Conservation (phyloP, 2,797 vertebrate genomes). For the Pangasius larnaudii region DNA sequence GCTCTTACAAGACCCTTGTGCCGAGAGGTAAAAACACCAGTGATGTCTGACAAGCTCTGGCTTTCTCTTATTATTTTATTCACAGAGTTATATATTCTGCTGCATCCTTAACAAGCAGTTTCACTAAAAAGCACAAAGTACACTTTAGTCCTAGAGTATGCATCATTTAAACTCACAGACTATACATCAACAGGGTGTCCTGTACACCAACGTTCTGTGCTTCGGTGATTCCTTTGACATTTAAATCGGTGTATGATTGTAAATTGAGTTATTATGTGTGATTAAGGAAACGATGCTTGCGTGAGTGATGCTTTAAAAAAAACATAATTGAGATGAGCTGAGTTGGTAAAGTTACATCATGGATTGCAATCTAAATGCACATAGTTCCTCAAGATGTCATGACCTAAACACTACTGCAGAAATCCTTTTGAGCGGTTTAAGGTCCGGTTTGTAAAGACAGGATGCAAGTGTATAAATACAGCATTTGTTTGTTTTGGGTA, state of each 20-base stretch:
- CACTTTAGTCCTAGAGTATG: conserved; percentile 1
- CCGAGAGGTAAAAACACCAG: conserved; percentile 32
- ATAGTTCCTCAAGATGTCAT: not conserved
- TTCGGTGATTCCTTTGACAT: not conserved
- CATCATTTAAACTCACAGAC: conserved; percentile 9
- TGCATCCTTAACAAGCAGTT: conserved; percentile 20
- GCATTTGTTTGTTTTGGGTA: not conserved
- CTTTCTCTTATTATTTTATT: conserved; percentile 35
- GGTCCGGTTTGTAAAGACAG: too few species aligned
- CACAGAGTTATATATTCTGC: conserved; percentile 7
- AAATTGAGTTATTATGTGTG: not conserved
- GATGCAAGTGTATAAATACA: not conserved
- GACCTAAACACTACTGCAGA: not conserved
- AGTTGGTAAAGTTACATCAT: not conserved
- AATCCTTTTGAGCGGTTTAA: not conserved
- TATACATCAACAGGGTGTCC: not conserved
- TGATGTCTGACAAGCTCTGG: conserved; percentile 16
- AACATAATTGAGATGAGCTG: not conserved
- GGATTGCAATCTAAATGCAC: not conserved
- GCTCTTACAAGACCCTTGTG: conserved; percentile 29
- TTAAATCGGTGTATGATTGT: not conserved
- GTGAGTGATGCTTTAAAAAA: not conserved
- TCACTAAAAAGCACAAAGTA: conserved; percentile 5
- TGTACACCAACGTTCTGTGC: not conserved
- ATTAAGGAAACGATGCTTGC: not conserved